These are phyloP conservation scores for Aplodontia rufa DNA, from an alignment of 2,113 vertebrate species.

Conservation along the genomic window DNA sequence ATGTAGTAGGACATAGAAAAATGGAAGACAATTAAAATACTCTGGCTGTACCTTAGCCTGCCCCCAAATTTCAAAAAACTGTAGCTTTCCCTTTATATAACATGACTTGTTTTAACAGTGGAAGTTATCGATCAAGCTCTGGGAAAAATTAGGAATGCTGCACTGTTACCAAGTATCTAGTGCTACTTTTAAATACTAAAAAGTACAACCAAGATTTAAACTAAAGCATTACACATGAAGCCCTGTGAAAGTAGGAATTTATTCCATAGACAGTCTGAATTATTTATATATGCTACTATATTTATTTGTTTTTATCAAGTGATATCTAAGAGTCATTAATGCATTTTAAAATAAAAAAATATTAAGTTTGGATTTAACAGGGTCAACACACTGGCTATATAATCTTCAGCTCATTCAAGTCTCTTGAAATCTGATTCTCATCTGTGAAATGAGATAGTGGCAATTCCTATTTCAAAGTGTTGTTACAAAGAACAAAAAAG, in stretches of 20 bases:
- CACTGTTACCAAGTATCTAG: background rate
- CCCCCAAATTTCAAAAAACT: background rate
- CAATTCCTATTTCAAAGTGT: background rate
- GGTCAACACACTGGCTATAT: background rate
- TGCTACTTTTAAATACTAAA: background rate
- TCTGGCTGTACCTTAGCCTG: background rate
- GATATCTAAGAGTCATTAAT: background rate
- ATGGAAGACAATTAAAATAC: slow-evolving; percentile 22
- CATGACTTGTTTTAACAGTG: background rate
- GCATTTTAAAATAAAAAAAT: background rate
- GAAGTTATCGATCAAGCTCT: background rate
- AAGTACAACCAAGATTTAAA: slow-evolving; percentile 6
- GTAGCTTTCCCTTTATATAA: background rate
- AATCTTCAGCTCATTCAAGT: background rate
- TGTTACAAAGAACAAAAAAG: background rate
- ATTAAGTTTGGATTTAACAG: background rate
- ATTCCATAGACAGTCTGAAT: background rate
- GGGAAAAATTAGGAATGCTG: background rate
- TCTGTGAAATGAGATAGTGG: background rate
- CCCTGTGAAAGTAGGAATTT: background rate
- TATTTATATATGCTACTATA: background rate
- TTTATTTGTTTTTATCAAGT: background rate
- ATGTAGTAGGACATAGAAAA: slow-evolving; percentile 25
- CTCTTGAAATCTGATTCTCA: background rate
- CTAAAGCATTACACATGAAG: background rate